These are phyloP conservation scores for Limenitis arthemis DNA, from an alignment of 2,888 invertebrate species.

Conservation along the genomic window DNA sequence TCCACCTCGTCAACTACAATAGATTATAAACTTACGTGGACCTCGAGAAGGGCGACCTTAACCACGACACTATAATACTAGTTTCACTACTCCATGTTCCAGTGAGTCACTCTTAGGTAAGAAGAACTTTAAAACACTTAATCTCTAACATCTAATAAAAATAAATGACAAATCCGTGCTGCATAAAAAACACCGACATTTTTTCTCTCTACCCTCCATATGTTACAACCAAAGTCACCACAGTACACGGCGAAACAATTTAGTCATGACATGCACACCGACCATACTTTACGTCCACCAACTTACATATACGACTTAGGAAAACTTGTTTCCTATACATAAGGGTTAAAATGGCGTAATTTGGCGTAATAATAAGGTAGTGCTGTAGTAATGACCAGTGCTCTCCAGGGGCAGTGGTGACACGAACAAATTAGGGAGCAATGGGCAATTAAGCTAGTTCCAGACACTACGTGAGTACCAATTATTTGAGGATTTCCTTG, in stretches of 20 bases:
- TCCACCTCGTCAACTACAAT: too few species aligned
- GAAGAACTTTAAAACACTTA: too few species aligned
- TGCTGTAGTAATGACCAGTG: conserved; percentile 33
- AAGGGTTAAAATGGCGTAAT: conserved; percentile 1
- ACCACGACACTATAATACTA: too few species aligned
- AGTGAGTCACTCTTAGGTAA: too few species aligned
- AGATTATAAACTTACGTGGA: too few species aligned
- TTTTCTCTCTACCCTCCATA: too few species aligned
- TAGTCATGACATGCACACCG: conserved; percentile 14
- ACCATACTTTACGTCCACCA: conserved; percentile 1
- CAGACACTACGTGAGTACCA: conserved; percentile 28
- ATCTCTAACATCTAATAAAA: too few species aligned
- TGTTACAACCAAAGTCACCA: not conserved
- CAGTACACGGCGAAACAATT: conserved; percentile 10
- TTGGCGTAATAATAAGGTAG: not conserved
- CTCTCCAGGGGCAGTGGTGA: conserved; percentile 32
- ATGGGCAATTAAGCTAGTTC: conserved; percentile 37
- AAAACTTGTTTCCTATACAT: not conserved
- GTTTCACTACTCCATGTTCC: too few species aligned
- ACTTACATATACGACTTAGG: not conserved
- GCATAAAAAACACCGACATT: too few species aligned
- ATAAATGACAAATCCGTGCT: too few species aligned
- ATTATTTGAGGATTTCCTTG: conserved; percentile 29
- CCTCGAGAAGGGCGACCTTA: too few species aligned
- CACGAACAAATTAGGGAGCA: conserved; percentile 44